Percentiles rank a stretch among this genome's conserved stretches.
Evolutionary conservation across 2,797 vertebrate genomes (phyloP).

Genomic region (Malacoctenus gilli): DNA sequence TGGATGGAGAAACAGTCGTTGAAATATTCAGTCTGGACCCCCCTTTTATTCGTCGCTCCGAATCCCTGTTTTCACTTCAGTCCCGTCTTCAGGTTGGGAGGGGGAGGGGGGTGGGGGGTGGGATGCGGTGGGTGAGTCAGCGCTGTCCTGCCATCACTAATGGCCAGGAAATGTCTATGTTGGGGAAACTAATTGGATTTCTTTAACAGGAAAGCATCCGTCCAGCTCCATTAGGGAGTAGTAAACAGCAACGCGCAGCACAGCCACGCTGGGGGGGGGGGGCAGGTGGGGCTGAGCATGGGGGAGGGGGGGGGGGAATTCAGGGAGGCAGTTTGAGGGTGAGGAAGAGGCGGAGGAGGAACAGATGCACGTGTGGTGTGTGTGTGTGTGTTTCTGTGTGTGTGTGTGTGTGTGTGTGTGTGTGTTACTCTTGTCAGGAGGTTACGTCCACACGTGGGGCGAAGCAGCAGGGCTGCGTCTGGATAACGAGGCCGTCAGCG

Average conservation of each 20-base stretch:
- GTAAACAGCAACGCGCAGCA: conserved; percentile 63
- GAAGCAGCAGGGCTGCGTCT: conserved; percentile 4
- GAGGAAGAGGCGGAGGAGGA: background rate
- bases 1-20: conserved; percentile 10
- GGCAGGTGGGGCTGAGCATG: conserved; percentile 32
- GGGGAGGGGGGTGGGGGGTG: conserved; percentile 15
- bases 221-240: conserved; percentile 74
- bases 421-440: too few relatives aligned
- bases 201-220: conserved; percentile 75
- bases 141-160: conserved; percentile 67
- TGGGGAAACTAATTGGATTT: conserved; percentile 79
- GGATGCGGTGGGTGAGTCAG: conserved; percentile 54
- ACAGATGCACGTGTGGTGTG: too few relatives aligned
- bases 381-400: conserved; percentile 28
- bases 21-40: background rate
- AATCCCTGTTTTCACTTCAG: conserved; percentile 13
- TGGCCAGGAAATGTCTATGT: conserved; percentile 82
- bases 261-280: too few relatives aligned
- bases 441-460: conserved; percentile 6
- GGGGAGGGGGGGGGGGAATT: background rate
- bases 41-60: too few relatives aligned
- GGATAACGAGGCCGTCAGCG: conserved; percentile 1
- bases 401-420: too few relatives aligned
- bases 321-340: conserved; percentile 1
- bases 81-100: conserved; percentile 31